Evolutionary conservation across 2,113 vertebrate species (phyloP).

Genomic region (Corydoras sp.): DNA sequence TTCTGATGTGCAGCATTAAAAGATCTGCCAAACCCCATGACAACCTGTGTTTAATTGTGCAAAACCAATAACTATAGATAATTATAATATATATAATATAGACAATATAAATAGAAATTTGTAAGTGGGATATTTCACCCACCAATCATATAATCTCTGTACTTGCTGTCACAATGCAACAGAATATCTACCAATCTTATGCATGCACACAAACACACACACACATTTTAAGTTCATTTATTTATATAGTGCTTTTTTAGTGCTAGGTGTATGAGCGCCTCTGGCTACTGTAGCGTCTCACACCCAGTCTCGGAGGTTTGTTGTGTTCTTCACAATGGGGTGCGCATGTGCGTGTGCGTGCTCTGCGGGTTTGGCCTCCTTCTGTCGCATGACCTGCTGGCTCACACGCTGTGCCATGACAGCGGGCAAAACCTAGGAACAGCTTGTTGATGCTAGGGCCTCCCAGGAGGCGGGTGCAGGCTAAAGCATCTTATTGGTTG

Average conservation of each 20-base stretch:
- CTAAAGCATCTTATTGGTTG: background rate
- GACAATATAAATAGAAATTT: too few relatives aligned
- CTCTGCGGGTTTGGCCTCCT: background rate
- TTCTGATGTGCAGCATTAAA: too few relatives aligned
- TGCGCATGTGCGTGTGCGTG: background rate
- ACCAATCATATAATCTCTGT: too few relatives aligned
- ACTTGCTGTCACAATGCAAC: too few relatives aligned
- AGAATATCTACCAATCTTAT: too few relatives aligned
- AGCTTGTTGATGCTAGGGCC: background rate
- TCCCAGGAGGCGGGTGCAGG: background rate
- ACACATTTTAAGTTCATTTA: background rate
- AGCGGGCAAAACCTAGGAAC: background rate
- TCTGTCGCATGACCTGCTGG: background rate
- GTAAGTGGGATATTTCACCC: too few relatives aligned
- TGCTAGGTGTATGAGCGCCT: background rate
- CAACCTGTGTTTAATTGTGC: too few relatives aligned
- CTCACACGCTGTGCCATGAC: background rate
- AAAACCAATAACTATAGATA: too few relatives aligned
- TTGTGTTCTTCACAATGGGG: conserved; percentile 6
- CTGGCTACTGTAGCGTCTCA: conserved; percentile 2
- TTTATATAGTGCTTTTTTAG: background rate
- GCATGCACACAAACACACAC: too few relatives aligned
- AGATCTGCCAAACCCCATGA: too few relatives aligned
- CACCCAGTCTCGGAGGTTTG: background rate
- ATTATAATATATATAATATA: too few relatives aligned